These are phyloP conservation scores for Drosophila jambulina DNA, from an alignment of 1,140 invertebrate species.

Conservation along the genomic window DNA sequence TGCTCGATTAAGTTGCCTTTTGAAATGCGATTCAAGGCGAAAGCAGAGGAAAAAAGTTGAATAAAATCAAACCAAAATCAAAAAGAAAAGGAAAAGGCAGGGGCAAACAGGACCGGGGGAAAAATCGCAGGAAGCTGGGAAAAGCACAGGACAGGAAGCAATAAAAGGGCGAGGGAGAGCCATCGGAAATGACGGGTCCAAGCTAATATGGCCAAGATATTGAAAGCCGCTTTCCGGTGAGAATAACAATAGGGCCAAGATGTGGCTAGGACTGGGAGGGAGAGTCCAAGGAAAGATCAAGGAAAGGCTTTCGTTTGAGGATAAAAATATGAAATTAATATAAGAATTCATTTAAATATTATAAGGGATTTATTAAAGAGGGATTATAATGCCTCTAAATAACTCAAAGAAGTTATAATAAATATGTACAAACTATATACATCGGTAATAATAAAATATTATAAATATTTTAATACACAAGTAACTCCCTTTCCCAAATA, in stretches of 20 bases:
- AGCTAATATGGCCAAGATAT: slow-evolving; percentile 45
- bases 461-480: too few species aligned
- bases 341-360: neutral
- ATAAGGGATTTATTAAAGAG: neutral
- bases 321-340: neutral
- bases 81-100: neutral
- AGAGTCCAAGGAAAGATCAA: too few species aligned
- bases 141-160: slow-evolving; percentile 68
- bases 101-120: neutral
- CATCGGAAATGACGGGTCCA: slow-evolving; percentile 25
- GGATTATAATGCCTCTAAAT: too few species aligned
- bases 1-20: slow-evolving; percentile 84
- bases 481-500: too few species aligned
- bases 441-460: too few species aligned
- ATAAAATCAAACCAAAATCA: slow-evolving; percentile 11
- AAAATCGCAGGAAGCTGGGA: slow-evolving; percentile 58
- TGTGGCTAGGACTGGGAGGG: too few species aligned
- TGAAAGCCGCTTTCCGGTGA: slow-evolving; percentile 61
- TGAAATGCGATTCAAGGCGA: slow-evolving; percentile 63
- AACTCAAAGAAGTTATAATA: too few species aligned
- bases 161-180: slow-evolving; percentile 54
- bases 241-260: slow-evolving; percentile 43
- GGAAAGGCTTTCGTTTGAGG: neutral
- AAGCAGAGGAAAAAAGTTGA: slow-evolving; percentile 7
- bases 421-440: too few species aligned